phyloP scores from a whole-genome alignment of 2,797 vertebrate genomes.

The Acropternis orthonyx region DNA sequence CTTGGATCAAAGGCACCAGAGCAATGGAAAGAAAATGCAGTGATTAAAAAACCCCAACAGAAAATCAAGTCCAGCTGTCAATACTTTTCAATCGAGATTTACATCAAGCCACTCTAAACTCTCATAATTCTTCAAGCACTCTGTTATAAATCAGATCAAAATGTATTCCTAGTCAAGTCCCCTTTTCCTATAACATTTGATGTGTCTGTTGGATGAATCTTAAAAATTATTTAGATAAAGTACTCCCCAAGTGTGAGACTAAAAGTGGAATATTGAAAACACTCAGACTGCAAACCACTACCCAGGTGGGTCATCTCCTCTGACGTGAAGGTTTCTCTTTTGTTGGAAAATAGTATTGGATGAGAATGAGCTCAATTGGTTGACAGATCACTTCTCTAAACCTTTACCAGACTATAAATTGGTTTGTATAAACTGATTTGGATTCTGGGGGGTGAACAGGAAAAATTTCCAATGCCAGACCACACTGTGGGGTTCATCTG shows the following conservation, averaged over 20 bases:
- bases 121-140: constrained; percentile 23
- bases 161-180: not conserved
- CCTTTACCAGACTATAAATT: not conserved
- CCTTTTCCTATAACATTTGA: not conserved
- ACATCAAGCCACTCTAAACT: constrained; percentile 31
- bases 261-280: not conserved
- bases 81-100: constrained; percentile 42
- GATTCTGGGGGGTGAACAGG: not conserved
- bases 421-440: not conserved
- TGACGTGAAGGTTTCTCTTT: not conserved
- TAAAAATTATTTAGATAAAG: not conserved
- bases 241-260: not conserved
- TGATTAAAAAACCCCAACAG: not conserved
- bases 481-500: not conserved
- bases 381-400: not conserved
- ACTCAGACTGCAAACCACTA: not conserved
- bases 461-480: not conserved
- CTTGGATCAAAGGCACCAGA: not conserved
- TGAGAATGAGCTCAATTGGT: not conserved
- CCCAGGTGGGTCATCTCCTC: not conserved
- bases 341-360: not conserved
- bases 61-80: constrained; percentile 1
- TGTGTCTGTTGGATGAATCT: not conserved
- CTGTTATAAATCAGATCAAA: constrained; percentile 24
- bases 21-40: not conserved